phyloP scores from a whole-genome alignment of 2,113 vertebrate genomes.

The Trachemys scripta region DNA sequence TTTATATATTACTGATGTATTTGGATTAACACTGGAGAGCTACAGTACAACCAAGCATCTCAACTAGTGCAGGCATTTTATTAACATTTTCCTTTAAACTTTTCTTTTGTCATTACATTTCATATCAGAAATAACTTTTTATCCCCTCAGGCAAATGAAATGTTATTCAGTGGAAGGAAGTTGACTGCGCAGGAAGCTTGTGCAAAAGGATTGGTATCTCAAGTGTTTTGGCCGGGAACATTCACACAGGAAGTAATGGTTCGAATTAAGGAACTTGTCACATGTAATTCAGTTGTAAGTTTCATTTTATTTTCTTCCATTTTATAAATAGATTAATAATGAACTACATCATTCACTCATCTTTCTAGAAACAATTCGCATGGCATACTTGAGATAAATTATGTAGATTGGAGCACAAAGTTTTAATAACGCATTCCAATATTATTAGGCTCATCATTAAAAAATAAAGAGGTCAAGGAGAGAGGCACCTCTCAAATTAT shows the following conservation, averaged over 20 bases:
- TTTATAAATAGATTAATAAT: not conserved
- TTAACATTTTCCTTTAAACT: conserved; percentile 56
- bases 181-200: conserved; percentile 97
- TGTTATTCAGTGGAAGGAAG: conserved; percentile 96
- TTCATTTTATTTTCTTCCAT: conserved; percentile 39
- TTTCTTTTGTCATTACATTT: conserved; percentile 61
- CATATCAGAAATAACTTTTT: conserved; percentile 64
- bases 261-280: conserved; percentile 94
- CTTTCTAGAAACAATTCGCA: not conserved
- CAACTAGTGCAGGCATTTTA: not conserved
- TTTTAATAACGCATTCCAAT: not conserved
- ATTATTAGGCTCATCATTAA: not conserved
- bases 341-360: not conserved
- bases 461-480: not conserved
- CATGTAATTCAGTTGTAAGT: conserved; percentile 92
- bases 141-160: conserved; percentile 93
- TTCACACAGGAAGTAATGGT: conserved; percentile 98
- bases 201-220: conserved; percentile 95
- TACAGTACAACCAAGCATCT: not conserved
- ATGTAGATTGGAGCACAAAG: not conserved
- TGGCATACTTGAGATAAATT: not conserved
- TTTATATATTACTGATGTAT: not conserved
- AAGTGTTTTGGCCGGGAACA: conserved; percentile 97
- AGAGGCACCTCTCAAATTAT: not conserved
- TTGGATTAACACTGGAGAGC: not conserved